Percentiles rank a stretch among this genome's conserved stretches.
These are phyloP conservation scores for Eumacrocentrus americanus DNA, from an alignment of 2,888 invertebrate genomes.

Conservation along the genomic window DNA sequence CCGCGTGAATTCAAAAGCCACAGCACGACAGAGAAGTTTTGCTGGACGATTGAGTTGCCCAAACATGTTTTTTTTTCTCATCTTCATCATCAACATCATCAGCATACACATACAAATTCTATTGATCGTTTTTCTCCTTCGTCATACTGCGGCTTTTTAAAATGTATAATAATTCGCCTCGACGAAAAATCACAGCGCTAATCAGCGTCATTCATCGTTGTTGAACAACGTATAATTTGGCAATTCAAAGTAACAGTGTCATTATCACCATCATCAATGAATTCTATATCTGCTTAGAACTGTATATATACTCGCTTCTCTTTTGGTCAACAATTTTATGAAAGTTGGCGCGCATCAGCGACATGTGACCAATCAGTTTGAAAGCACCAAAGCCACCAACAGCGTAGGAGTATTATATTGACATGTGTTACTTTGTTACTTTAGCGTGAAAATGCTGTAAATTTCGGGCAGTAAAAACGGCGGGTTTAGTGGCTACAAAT, in stretches of 20 bases:
- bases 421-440: constrained; percentile 52
- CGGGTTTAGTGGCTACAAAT: constrained; percentile 59
- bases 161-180: constrained; percentile 14
- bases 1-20: constrained; percentile 38
- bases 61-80: constrained; percentile 3
- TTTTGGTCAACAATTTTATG: too few species aligned
- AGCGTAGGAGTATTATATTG: too few species aligned
- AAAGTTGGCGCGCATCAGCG: too few species aligned
- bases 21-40: constrained; percentile 14
- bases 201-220: constrained; percentile 8
- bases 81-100: not conserved
- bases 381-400: too few species aligned
- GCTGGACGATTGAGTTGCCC: constrained; percentile 17
- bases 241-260: constrained; percentile 7
- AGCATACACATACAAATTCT: too few species aligned
- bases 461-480: constrained; percentile 55
- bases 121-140: not conserved
- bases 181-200: constrained; percentile 6
- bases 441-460: constrained; percentile 56
- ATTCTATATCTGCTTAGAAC: constrained; percentile 6
- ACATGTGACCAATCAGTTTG: too few species aligned
- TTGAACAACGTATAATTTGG: constrained; percentile 8
- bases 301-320: too few species aligned
- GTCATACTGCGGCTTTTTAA: constrained; percentile 10
- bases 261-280: constrained; percentile 10